Evolutionary conservation across 2,113 vertebrate genomes (phyloP).

Genomic region (Lycaon pictus): DNA sequence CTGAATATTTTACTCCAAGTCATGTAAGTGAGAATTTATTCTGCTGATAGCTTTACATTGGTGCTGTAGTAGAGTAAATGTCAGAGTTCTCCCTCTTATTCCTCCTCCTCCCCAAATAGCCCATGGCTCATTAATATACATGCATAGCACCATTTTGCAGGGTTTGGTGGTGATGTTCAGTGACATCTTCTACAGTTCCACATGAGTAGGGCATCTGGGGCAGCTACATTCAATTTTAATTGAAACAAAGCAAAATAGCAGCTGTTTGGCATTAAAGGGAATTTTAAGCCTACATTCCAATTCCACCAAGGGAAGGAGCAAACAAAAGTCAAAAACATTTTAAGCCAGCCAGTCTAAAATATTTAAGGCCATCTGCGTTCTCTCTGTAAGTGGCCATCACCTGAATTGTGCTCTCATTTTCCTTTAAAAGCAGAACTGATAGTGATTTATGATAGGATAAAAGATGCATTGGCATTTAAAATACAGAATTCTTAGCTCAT

Average conservation of each 20-base stretch:
- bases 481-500: slow-evolving; percentile 40
- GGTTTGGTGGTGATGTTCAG: background rate
- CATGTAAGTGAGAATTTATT: background rate
- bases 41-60: background rate
- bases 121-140: slow-evolving; percentile 15
- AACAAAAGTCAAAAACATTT: slow-evolving; percentile 63
- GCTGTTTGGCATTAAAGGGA: slow-evolving; percentile 70
- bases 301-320: slow-evolving; percentile 55
- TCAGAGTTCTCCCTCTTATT: background rate
- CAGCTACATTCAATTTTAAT: slow-evolving; percentile 72
- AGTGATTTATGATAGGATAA: slow-evolving; percentile 8
- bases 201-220: slow-evolving; percentile 39
- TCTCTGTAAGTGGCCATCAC: background rate
- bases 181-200: slow-evolving; percentile 38
- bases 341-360: slow-evolving; percentile 33
- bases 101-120: background rate
- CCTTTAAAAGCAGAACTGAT: slow-evolving; percentile 56
- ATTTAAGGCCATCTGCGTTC: slow-evolving; percentile 49
- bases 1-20: slow-evolving; percentile 50
- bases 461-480: slow-evolving; percentile 34
- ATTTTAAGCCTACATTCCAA: slow-evolving; percentile 57
- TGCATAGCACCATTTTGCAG: background rate
- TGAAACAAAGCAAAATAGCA: slow-evolving; percentile 73
- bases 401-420: slow-evolving; percentile 13
- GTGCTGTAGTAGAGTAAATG: background rate